Conservation (phyloP, 1,140 invertebrate species). For the Glomeris maerens region DNA sequence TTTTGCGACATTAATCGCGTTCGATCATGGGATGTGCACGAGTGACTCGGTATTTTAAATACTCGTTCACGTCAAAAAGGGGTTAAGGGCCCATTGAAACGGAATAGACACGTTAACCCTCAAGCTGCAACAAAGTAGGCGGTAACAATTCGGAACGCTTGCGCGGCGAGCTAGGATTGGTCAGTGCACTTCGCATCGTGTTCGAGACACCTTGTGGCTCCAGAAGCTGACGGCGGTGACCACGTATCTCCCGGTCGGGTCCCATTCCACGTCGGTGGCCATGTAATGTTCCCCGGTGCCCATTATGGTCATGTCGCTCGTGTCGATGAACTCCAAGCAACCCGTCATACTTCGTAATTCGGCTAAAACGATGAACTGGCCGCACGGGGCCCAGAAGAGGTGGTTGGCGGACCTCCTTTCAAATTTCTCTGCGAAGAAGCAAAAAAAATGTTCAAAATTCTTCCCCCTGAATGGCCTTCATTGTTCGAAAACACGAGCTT, state of each 20-base stretch:
- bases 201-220: conserved; percentile 86
- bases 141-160: too few species aligned
- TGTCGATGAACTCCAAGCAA: conserved; percentile 87
- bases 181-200: too few species aligned
- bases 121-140: too few species aligned
- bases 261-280: conserved; percentile 95
- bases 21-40: too few species aligned
- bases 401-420: conserved; percentile 86
- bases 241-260: conserved; percentile 95
- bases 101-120: too few species aligned
- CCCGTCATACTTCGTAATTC: conserved; percentile 70
- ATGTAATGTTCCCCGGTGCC: conserved; percentile 83
- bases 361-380: conserved; percentile 89
- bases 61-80: too few species aligned
- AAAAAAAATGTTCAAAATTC: conserved; percentile 9
- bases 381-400: conserved; percentile 90
- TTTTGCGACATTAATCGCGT: too few species aligned
- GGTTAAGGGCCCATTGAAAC: too few species aligned
- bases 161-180: too few species aligned
- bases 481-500: conserved; percentile 29
- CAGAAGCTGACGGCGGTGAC: conserved; percentile 87
- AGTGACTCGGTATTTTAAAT: too few species aligned
- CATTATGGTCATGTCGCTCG: conserved; percentile 85
- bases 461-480: background rate
- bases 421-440: conserved; percentile 48